phyloP scores from a whole-genome alignment of 2,888 invertebrate species.

The Torymus aiolomorphi region DNA sequence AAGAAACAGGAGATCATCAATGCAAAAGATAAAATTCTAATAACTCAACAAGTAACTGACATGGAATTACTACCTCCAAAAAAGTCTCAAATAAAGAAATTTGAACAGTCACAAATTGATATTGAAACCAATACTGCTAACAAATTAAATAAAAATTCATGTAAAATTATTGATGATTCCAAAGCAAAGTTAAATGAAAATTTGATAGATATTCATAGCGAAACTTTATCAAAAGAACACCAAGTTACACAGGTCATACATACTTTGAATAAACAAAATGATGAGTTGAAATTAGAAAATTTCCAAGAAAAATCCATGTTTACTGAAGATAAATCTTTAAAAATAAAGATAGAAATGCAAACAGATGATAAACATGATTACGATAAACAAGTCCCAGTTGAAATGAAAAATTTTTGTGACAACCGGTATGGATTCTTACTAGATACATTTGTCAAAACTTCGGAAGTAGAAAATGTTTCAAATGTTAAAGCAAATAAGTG shows the following conservation, averaged over 20 bases:
- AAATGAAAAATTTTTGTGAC: slow-evolving; percentile 59
- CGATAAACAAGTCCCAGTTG: neutral
- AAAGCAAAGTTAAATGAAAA: neutral
- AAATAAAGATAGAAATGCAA: neutral
- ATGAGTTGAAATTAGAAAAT: too few relatives aligned
- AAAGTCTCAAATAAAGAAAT: slow-evolving; percentile 73
- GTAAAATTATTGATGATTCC: neutral
- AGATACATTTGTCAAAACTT: slow-evolving; percentile 69
- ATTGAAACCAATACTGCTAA: slow-evolving; percentile 58
- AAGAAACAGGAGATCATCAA: slow-evolving; percentile 21
- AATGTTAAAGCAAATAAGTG: too few relatives aligned
- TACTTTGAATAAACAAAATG: neutral
- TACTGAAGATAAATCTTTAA: too few relatives aligned
- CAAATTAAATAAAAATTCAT: slow-evolving; percentile 9
- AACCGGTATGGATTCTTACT: slow-evolving; percentile 67
- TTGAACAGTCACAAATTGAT: slow-evolving; percentile 71
- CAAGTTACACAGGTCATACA: neutral
- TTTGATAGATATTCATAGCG: neutral
- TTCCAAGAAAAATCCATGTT: too few relatives aligned
- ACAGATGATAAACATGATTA: neutral
- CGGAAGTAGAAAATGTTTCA: neutral
- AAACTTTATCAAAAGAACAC: neutral
- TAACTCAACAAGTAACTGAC: slow-evolving; percentile 7
- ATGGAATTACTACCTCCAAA: slow-evolving; percentile 70
- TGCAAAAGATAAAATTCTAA: slow-evolving; percentile 5